Percentiles rank a stretch among this genome's conserved stretches.
phyloP scores from a whole-genome alignment of 2,797 vertebrate species.

The Protosalanx chinensis region DNA sequence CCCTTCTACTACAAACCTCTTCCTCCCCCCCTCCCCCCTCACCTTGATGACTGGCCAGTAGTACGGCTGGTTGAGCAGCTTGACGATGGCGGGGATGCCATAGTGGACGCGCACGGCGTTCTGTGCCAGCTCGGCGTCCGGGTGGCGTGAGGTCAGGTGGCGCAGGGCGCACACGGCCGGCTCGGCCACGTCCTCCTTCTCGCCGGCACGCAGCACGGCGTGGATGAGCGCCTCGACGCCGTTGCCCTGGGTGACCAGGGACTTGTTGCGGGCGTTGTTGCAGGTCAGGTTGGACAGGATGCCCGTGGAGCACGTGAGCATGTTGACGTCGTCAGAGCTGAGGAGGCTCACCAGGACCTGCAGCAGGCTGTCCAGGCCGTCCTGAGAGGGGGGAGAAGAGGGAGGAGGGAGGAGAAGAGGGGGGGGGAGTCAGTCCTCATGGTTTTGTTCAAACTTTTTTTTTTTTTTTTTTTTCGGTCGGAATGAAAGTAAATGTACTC shows the following conservation, averaged over 20 bases:
- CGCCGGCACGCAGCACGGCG: constrained; percentile 84
- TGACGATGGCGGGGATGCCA: constrained; percentile 90
- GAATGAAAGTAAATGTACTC: no score
- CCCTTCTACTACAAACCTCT: background rate
- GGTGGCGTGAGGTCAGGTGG: constrained; percentile 95
- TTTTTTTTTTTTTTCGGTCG: no score
- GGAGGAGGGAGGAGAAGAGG: background rate
- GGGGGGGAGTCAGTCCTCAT: background rate
- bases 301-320: constrained; percentile 93
- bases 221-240: constrained; percentile 94
- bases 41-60: constrained; percentile 98
- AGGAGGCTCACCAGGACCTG: constrained; percentile 89
- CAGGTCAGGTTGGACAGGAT: constrained; percentile 97
- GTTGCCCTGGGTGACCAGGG: constrained; percentile 88
- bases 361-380: constrained; percentile 90
- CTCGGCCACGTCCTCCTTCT: constrained; percentile 94
- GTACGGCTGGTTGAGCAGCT: constrained; percentile 90
- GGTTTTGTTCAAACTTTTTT: no score
- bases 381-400: constrained; percentile 63
- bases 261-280: constrained; percentile 97
- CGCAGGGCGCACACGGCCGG: constrained; percentile 91
- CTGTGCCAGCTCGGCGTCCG: constrained; percentile 89
- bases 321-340: constrained; percentile 87
- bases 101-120: constrained; percentile 89
- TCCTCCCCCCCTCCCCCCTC: background rate